Conservation (phyloP, 2,797 vertebrate species). For the Xyrichtys novacula region DNA sequence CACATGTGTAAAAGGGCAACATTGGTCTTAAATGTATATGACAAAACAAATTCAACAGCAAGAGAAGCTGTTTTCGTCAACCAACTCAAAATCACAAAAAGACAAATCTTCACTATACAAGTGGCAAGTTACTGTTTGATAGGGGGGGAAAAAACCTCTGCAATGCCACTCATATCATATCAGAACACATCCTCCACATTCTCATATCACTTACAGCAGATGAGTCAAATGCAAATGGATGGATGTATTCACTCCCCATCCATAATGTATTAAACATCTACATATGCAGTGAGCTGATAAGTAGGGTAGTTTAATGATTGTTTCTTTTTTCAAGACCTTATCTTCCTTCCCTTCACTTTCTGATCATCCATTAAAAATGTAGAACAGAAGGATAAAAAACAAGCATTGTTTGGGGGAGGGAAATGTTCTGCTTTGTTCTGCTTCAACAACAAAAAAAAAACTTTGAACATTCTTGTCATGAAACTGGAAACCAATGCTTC, state of each 20-base stretch:
- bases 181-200: background rate
- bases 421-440: constrained; percentile 23
- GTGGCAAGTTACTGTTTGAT: background rate
- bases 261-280: constrained; percentile 17
- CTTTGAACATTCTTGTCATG: constrained; percentile 10
- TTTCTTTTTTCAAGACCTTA: constrained; percentile 38
- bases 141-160: background rate
- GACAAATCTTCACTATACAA: background rate
- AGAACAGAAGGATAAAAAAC: constrained; percentile 34
- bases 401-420: background rate
- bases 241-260: constrained; percentile 3
- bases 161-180: too few species aligned
- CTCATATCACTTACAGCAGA: constrained; percentile 30
- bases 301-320: constrained; percentile 22
- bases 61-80: background rate
- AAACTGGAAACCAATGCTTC: constrained; percentile 22
- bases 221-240: constrained; percentile 37
- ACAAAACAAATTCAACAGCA: too few species aligned
- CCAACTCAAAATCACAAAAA: background rate
- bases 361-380: constrained; percentile 40
- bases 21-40: too few species aligned
- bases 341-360: constrained; percentile 39
- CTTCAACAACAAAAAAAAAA: constrained; percentile 34
- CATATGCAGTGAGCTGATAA: constrained; percentile 52
- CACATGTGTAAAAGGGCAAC: too few species aligned